phyloP scores from a whole-genome alignment of 2,113 vertebrate species.

The Centrocercus urophasianus region DNA sequence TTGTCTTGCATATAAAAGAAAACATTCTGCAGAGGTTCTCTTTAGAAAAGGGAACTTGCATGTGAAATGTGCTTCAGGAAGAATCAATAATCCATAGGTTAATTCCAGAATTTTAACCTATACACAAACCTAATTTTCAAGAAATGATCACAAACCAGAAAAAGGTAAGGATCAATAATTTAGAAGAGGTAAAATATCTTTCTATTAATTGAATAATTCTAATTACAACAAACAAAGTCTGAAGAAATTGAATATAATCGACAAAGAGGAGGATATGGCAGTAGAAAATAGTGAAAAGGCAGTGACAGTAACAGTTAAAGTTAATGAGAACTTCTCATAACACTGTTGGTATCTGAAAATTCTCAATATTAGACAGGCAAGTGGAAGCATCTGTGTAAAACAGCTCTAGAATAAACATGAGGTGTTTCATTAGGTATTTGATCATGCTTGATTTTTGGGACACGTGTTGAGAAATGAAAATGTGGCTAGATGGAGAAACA shows the following conservation, averaged over 20 bases:
- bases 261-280: background rate
- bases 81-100: background rate
- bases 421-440: background rate
- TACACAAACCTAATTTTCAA: background rate
- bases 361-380: background rate
- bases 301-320: background rate
- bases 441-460: background rate
- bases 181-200: background rate
- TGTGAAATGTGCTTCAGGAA: background rate
- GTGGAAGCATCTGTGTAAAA: background rate
- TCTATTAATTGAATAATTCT: constrained; percentile 4
- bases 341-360: background rate
- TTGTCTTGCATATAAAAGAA: background rate
- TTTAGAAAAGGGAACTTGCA: background rate
- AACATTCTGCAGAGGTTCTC: background rate
- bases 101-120: background rate
- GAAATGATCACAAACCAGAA: background rate
- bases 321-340: background rate
- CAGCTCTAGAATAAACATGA: background rate
- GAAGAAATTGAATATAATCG: background rate
- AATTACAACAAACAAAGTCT: background rate
- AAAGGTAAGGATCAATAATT: background rate
- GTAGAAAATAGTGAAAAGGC: background rate
- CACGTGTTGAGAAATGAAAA: background rate
- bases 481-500: background rate